These are phyloP conservation scores for Alloscopus bannaensis DNA, from an alignment of 2,888 invertebrate species.

Conservation along the genomic window DNA sequence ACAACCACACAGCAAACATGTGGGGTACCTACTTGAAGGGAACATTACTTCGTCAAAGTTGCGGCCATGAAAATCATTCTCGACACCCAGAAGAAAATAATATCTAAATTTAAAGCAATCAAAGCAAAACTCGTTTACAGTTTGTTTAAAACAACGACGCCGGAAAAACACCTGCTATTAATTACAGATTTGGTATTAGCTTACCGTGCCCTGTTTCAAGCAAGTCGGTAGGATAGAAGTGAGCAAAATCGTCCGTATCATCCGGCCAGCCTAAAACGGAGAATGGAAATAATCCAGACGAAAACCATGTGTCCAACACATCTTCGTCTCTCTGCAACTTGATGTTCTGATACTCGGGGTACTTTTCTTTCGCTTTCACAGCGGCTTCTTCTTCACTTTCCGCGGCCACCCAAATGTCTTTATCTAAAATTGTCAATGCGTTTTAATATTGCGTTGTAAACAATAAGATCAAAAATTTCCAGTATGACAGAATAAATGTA, in stretches of 20 bases:
- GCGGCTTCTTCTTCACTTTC: slow-evolving; percentile 84
- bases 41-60: slow-evolving; percentile 89
- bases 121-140: too few relatives aligned
- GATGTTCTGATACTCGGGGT: slow-evolving; percentile 77
- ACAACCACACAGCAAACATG: neutral
- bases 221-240: slow-evolving; percentile 93
- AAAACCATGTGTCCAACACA: slow-evolving; percentile 99
- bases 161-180: too few relatives aligned
- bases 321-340: slow-evolving; percentile 89
- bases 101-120: slow-evolving; percentile 77
- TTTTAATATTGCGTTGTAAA: too few relatives aligned
- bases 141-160: slow-evolving; percentile 72
- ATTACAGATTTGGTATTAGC: neutral
- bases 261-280: slow-evolving; percentile 97
- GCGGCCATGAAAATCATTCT: slow-evolving; percentile 99
- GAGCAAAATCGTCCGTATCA: slow-evolving; percentile 81
- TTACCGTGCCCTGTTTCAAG: slow-evolving; percentile 94
- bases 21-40: slow-evolving; percentile 85
- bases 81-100: slow-evolving; percentile 99
- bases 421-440: slow-evolving; percentile 47
- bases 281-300: slow-evolving; percentile 96
- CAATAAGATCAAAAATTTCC: slow-evolving; percentile 3
- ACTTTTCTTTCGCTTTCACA: slow-evolving; percentile 85
- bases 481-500: neutral
- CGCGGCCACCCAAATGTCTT: slow-evolving; percentile 69